Evolutionary conservation across 1,140 invertebrate genomes (phyloP).

Genomic region (Brachionus manjavacas): DNA sequence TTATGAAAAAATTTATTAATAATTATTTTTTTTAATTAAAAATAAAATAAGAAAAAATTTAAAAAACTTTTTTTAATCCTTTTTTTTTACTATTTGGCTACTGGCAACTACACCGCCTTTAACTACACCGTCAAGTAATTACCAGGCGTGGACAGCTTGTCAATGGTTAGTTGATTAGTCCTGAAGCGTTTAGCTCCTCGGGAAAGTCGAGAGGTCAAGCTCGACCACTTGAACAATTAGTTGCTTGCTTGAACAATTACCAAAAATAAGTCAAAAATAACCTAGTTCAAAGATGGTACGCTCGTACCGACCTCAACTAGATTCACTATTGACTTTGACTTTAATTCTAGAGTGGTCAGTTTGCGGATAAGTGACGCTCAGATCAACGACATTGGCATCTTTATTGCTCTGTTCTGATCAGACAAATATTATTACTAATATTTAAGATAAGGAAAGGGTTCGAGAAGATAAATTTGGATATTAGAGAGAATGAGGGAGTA

Average conservation of each 20-base stretch:
- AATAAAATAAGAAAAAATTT: too few species aligned
- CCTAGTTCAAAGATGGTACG: constrained; percentile 86
- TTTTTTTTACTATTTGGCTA: too few species aligned
- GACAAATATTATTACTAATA: too few species aligned
- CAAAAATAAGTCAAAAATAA: constrained; percentile 77
- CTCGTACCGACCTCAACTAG: constrained; percentile 43
- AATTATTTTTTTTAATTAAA: too few species aligned
- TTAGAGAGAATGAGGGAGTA: too few species aligned
- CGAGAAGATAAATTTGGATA: too few species aligned
- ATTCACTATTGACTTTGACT: constrained; percentile 72
- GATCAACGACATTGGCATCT: constrained; percentile 79
- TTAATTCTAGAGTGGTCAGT: constrained; percentile 74
- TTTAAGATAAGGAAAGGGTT: too few species aligned
- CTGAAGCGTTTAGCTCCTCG: constrained; percentile 13
- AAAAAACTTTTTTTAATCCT: too few species aligned
- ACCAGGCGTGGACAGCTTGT: not conserved
- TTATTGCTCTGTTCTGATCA: constrained; percentile 53
- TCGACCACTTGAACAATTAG: not conserved
- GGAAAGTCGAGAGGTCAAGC: not conserved
- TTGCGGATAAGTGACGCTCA: constrained; percentile 73
- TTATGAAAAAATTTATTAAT: too few species aligned
- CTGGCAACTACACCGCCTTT: too few species aligned
- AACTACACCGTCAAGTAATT: not conserved
- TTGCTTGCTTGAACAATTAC: too few species aligned
- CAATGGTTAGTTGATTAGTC: constrained; percentile 28